Percentiles rank a stretch among this genome's conserved stretches.
phyloP scores from a whole-genome alignment of 2,888 invertebrate species.

The Cylloceria caligata region DNA sequence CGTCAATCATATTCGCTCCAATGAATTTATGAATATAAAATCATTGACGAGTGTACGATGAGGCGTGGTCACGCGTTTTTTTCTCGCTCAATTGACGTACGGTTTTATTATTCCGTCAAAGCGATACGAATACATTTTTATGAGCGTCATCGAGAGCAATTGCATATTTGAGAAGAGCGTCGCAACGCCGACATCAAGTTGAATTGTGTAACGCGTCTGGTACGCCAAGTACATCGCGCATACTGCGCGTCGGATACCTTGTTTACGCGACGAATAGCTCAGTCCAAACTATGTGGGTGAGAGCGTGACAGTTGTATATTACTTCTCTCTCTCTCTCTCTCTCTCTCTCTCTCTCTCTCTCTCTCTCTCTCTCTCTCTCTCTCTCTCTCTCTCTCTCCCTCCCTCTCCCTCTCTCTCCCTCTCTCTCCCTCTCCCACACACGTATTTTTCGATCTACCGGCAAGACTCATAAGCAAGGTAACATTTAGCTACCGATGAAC shows the following conservation, averaged over 20 bases:
- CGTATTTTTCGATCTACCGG: too few relatives aligned
- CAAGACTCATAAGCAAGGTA: too few relatives aligned
- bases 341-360: too few relatives aligned
- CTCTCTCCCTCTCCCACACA: too few relatives aligned
- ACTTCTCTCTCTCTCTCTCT: too few relatives aligned
- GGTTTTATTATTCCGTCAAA: slow-evolving; percentile 9
- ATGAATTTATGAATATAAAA: slow-evolving; percentile 1
- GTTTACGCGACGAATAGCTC: too few relatives aligned
- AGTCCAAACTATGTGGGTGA: too few relatives aligned
- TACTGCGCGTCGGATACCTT: slow-evolving; percentile 31
- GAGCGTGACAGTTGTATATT: too few relatives aligned
- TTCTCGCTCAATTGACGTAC: neutral
- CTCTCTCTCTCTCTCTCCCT: too few relatives aligned
- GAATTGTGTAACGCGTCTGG: slow-evolving; percentile 56
- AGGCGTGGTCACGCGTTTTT: neutral
- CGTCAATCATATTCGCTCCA: neutral
- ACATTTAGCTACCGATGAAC: slow-evolving; percentile 36
- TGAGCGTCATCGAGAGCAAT: neutral
- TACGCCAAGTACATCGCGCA: slow-evolving; percentile 35
- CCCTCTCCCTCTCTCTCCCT: too few relatives aligned
- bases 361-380: too few relatives aligned
- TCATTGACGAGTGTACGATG: neutral
- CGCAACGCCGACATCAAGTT: slow-evolving; percentile 20
- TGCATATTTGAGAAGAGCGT: slow-evolving; percentile 24
- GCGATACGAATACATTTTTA: slow-evolving; percentile 9